These are phyloP conservation scores for Porites lobata DNA, from an alignment of 92 coral and sea anemone genomes.

Conservation along the genomic window DNA sequence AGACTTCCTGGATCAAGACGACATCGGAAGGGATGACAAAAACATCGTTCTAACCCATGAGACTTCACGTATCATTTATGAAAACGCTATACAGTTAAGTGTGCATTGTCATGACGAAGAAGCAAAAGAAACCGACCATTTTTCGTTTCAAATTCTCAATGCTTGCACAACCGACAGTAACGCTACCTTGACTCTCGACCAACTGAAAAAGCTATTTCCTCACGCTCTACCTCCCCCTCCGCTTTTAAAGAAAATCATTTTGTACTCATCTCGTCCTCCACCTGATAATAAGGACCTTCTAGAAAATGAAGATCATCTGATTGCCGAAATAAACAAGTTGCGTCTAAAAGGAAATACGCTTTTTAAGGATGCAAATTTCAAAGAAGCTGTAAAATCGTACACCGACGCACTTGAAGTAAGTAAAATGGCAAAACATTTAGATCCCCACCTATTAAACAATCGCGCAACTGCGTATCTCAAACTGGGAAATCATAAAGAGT, in stretches of 20 bases:
- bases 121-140: slow-evolving; percentile 9
- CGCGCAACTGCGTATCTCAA: slow-evolving; percentile 57
- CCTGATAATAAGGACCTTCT: not conserved
- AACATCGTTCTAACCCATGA: slow-evolving; percentile 3
- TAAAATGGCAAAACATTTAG: slow-evolving; percentile 6
- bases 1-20: not conserved
- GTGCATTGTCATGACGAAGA: slow-evolving; percentile 12
- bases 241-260: slow-evolving; percentile 3
- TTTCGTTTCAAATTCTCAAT: slow-evolving; percentile 32
- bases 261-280: slow-evolving; percentile 25
- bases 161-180: not conserved
- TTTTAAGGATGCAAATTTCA: slow-evolving; percentile 12
- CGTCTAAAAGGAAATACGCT: slow-evolving; percentile 40
- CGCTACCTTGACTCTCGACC: not conserved
- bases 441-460: slow-evolving; percentile 41
- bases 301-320: not conserved
- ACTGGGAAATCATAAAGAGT: slow-evolving; percentile 11
- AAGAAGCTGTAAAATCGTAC: slow-evolving; percentile 38
- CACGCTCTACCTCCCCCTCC: slow-evolving; percentile 25
- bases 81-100: slow-evolving; percentile 34
- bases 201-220: slow-evolving; percentile 1
- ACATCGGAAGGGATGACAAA: not conserved
- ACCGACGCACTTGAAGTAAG: slow-evolving; percentile 25
- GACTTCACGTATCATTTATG: slow-evolving; percentile 21
- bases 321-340: not conserved